These are phyloP conservation scores for Lasioglossum marginatum DNA, from an alignment of 2,888 invertebrate genomes.

Conservation along the genomic window DNA sequence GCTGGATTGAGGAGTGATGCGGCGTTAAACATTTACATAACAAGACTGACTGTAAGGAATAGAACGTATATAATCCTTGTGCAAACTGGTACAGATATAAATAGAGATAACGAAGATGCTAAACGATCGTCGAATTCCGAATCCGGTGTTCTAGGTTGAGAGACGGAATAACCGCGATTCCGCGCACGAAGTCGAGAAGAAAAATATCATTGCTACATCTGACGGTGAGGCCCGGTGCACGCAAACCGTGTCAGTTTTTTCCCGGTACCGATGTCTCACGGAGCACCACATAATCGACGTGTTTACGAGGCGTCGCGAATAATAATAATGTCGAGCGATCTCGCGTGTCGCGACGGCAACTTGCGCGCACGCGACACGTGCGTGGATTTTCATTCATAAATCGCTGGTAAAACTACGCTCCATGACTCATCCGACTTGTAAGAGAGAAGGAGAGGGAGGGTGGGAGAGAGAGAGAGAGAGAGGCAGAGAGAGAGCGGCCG, in stretches of 20 bases:
- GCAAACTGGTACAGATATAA: not conserved
- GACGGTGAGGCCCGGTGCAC: not conserved
- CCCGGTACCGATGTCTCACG: slow-evolving; percentile 46
- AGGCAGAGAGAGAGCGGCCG: not conserved
- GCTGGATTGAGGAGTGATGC: not conserved
- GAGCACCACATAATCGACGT: slow-evolving; percentile 54
- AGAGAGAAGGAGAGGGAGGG: not conserved
- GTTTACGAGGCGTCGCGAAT: slow-evolving; percentile 66
- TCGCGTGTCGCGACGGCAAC: slow-evolving; percentile 57
- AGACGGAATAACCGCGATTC: not conserved
- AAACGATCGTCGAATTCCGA: not conserved
- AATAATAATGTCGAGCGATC: slow-evolving; percentile 64
- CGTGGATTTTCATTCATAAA: slow-evolving; percentile 81
- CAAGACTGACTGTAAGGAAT: not conserved
- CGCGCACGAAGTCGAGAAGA: not conserved
- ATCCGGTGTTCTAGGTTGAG: not conserved
- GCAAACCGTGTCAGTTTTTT: slow-evolving; percentile 33
- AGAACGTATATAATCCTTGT: not conserved
- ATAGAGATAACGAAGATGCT: not conserved
- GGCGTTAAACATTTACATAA: not conserved
- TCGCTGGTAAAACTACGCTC: slow-evolving; percentile 67
- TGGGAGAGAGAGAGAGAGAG: not conserved
- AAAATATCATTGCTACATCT: not conserved
- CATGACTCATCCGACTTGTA: slow-evolving; percentile 60
- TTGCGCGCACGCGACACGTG: slow-evolving; percentile 66